These are phyloP conservation scores for Scaeva pyrastri DNA, from an alignment of 2,888 invertebrate genomes.

Conservation along the genomic window DNA sequence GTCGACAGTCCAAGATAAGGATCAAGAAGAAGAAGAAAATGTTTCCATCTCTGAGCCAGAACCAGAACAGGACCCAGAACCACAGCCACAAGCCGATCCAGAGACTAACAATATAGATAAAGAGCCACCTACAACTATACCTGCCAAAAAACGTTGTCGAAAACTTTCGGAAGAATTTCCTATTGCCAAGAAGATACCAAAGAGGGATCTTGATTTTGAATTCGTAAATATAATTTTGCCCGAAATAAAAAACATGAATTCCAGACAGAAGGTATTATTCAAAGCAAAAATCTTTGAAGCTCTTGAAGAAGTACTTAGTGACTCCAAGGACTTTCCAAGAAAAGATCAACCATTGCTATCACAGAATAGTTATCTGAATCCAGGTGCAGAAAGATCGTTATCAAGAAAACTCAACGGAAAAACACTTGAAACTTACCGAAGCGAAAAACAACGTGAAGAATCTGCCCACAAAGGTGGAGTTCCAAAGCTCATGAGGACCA, in stretches of 20 bases:
- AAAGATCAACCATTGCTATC: neutral
- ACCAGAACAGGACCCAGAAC: neutral
- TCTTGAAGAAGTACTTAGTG: constrained; percentile 80
- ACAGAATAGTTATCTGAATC: neutral
- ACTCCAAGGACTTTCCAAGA: constrained; percentile 76
- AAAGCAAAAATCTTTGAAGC: constrained; percentile 81
- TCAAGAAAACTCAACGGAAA: neutral
- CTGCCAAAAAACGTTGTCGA: neutral
- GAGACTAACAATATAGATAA: neutral
- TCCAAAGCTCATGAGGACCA: too few relatives aligned
- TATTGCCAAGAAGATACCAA: neutral
- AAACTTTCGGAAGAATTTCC: neutral
- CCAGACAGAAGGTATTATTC: constrained; percentile 81
- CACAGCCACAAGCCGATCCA: neutral
- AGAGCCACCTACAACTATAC: neutral
- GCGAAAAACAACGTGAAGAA: neutral
- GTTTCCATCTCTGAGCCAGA: neutral
- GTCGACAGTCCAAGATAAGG: neutral
- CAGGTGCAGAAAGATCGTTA: neutral
- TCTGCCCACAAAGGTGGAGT: neutral
- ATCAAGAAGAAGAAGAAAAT: neutral
- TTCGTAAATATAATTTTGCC: constrained; percentile 78
- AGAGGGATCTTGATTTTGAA: constrained; percentile 6
- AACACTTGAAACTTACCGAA: neutral
- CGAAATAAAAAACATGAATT: constrained; percentile 81